Conservation (phyloP, 2,888 invertebrate genomes). For the Nephrotoma guestfalica region DNA sequence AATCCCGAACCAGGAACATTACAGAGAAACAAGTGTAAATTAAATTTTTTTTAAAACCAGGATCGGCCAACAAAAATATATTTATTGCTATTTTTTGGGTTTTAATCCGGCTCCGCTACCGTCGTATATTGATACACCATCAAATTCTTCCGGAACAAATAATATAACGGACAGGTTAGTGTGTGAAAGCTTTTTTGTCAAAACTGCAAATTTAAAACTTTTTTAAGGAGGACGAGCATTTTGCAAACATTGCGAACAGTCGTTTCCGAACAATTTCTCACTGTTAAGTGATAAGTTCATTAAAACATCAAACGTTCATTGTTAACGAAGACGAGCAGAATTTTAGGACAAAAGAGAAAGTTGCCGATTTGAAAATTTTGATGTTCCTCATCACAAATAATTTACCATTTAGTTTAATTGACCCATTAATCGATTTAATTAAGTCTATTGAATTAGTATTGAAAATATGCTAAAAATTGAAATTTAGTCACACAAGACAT, state of each 20-base stretch:
- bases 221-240: no score
- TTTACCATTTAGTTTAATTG: neutral
- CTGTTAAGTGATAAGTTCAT: no score
- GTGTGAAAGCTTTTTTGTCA: no score
- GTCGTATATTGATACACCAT: neutral
- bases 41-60: no score
- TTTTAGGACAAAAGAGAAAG: neutral
- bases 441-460: neutral
- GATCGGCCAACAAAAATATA: no score
- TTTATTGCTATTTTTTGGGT: neutral
- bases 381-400: slow-evolving; percentile 4
- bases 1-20: neutral
- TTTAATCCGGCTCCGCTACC: neutral
- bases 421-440: neutral
- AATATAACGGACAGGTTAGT: neutral
- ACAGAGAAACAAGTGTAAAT: neutral
- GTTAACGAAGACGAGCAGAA: no score
- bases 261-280: no score
- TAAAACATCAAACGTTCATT: no score
- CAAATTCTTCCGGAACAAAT: neutral
- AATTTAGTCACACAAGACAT: neutral
- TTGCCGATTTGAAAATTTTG: neutral
- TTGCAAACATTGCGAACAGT: no score
- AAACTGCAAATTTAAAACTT: no score
- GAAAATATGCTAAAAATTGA: neutral